A percentile compares a stretch with the other conserved stretches of the same genome.
Evolutionary conservation across 2,113 vertebrate species (phyloP).

Genomic region (Phrynocephalus versicolor): DNA sequence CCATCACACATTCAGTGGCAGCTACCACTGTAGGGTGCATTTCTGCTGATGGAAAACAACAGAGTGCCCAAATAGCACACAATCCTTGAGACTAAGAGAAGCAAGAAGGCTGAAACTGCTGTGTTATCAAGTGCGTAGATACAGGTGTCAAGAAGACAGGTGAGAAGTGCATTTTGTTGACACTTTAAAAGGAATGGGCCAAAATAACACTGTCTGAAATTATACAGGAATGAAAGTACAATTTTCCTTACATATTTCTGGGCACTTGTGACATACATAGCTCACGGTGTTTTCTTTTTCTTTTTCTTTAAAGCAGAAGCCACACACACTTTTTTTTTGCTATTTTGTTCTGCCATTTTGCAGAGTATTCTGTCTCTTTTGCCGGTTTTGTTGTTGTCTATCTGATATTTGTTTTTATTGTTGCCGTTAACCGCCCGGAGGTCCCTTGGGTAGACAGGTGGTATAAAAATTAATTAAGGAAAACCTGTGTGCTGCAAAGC

Average conservation of each 20-base stretch:
- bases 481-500: too few species aligned
- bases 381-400: too few species aligned
- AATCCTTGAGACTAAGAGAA: background rate
- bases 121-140: background rate
- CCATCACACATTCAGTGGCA: accelerated
- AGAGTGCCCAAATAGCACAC: background rate
- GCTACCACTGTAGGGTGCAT: background rate
- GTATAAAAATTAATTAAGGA: too few species aligned
- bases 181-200: background rate
- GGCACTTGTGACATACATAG: background rate
- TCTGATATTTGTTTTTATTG: too few species aligned
- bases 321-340: too few species aligned
- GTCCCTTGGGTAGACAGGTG: too few species aligned
- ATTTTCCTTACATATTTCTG: background rate
- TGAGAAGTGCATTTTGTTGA: background rate
- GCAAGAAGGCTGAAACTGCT: background rate
- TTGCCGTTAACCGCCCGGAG: too few species aligned
- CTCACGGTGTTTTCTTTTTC: too few species aligned
- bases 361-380: too few species aligned
- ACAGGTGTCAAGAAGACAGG: background rate
- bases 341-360: too few species aligned
- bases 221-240: background rate
- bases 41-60: background rate
- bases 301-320: too few species aligned
- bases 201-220: background rate